Percentiles rank a stretch among this genome's conserved stretches.
phyloP scores from a whole-genome alignment of 2,888 invertebrate species.

The Patella pellucida region DNA sequence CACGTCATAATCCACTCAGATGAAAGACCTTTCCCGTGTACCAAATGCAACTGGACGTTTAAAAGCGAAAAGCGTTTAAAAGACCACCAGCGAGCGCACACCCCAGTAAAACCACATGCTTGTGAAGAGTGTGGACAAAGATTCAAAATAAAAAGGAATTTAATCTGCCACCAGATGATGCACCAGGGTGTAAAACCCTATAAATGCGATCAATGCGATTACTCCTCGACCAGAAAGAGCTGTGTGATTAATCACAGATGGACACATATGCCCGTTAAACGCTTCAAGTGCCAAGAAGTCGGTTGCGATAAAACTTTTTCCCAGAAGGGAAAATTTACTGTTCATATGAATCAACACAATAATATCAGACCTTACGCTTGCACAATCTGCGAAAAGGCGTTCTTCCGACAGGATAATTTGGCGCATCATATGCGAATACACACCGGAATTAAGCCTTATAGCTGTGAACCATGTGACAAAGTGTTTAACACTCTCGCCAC shows the following conservation, averaged over 20 bases:
- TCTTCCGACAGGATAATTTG: neutral
- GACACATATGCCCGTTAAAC: neutral
- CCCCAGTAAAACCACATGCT: neutral
- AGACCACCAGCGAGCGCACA: neutral
- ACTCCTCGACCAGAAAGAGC: neutral
- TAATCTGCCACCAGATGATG: neutral
- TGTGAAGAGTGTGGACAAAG: neutral
- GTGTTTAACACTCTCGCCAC: neutral
- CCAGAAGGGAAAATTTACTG: neutral
- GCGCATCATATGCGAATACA: neutral
- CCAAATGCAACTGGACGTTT: neutral
- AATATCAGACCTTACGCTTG: neutral
- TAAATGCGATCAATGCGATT: neutral
- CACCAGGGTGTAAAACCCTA: neutral
- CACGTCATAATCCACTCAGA: conserved; percentile 4
- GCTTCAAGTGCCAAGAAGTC: neutral
- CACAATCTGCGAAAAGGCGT: neutral
- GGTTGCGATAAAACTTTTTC: neutral
- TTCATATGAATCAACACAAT: neutral
- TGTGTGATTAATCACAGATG: neutral
- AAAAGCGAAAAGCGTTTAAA: neutral
- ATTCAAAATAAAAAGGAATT: neutral
- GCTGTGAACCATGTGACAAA: neutral
- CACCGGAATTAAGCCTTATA: neutral
- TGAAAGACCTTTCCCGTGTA: conserved; percentile 13